Evolutionary conservation across 2,888 invertebrate species (phyloP).

Genomic region (Macaria liturata): DNA sequence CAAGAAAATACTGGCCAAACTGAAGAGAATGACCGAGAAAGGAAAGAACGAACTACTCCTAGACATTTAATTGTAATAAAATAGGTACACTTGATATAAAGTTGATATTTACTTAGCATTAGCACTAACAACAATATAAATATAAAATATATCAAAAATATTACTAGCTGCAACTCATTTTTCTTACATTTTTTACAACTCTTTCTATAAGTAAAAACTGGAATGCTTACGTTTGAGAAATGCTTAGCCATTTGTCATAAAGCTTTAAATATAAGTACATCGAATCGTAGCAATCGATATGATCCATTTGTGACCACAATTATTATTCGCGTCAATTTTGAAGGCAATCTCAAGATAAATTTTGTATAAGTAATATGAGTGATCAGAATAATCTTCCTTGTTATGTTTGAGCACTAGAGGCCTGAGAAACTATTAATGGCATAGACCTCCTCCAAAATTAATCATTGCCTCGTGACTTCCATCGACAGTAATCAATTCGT

Average conservation of each 20-base stretch:
- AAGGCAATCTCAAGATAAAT: too few species aligned
- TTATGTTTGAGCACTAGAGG: too few species aligned
- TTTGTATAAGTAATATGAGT: too few species aligned
- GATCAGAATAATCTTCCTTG: too few species aligned
- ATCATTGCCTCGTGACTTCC: too few species aligned
- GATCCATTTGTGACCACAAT: slow-evolving; percentile 9
- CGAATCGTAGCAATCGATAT: slow-evolving; percentile 4
- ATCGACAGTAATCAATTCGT: too few species aligned
- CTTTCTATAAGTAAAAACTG: slow-evolving; percentile 32
- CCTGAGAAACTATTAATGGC: too few species aligned
- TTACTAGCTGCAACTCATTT: slow-evolving; percentile 47
- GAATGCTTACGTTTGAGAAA: slow-evolving; percentile 39
- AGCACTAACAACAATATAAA: slow-evolving; percentile 56
- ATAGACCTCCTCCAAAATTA: too few species aligned
- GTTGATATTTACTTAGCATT: slow-evolving; percentile 49
- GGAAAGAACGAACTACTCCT: slow-evolving; percentile 61
- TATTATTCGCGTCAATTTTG: too few species aligned
- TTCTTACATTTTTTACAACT: slow-evolving; percentile 22
- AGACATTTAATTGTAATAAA: slow-evolving; percentile 65
- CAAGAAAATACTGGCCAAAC: slow-evolving; percentile 59
- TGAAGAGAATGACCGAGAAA: slow-evolving; percentile 53
- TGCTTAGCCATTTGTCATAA: slow-evolving; percentile 27
- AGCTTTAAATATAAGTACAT: slow-evolving; percentile 14
- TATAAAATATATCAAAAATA: slow-evolving; percentile 57
- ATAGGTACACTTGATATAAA: slow-evolving; percentile 48